Conservation (phyloP, 2,113 vertebrate genomes). For the Epinephelus lanceolatus region DNA sequence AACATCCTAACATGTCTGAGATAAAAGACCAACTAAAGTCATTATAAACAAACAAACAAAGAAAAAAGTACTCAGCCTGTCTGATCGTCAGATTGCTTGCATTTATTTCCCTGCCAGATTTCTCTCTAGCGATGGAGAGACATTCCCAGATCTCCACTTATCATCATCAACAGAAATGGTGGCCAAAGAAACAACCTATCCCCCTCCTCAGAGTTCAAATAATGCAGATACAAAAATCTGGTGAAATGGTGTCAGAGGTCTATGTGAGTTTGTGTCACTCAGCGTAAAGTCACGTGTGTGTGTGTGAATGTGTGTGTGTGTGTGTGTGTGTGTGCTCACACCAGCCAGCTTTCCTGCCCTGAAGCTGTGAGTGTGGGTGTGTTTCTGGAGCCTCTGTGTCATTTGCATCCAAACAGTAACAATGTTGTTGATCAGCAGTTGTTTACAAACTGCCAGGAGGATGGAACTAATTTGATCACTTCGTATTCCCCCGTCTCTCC, state of each 20-base stretch:
- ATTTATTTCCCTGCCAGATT: background rate
- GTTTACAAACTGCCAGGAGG: slow-evolving; percentile 74
- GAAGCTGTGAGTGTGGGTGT: slow-evolving; percentile 51
- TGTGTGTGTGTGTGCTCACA: background rate
- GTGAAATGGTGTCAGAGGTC: background rate
- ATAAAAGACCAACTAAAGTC: too few relatives aligned
- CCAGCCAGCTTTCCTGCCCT: slow-evolving; percentile 16
- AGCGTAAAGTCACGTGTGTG: background rate
- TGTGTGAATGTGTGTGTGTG: slow-evolving; percentile 7
- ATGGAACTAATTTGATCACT: slow-evolving; percentile 75
- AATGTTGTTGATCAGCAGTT: slow-evolving; percentile 75
- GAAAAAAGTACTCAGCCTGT: background rate
- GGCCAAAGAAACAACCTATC: background rate
- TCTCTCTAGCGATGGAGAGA: background rate
- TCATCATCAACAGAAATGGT: background rate
- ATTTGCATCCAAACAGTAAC: slow-evolving; percentile 66
- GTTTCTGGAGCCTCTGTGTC: slow-evolving; percentile 61
- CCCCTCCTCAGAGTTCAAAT: slow-evolving; percentile 30
- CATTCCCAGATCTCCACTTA: background rate
- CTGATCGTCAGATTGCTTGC: background rate
- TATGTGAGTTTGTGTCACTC: slow-evolving; percentile 5
- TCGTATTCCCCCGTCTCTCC: slow-evolving; percentile 45
- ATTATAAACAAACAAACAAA: too few relatives aligned
- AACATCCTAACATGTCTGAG: too few relatives aligned
- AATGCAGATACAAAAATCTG: slow-evolving; percentile 16